phyloP scores from a whole-genome alignment of 2,113 vertebrate species.

The Syrrhaptes paradoxus region DNA sequence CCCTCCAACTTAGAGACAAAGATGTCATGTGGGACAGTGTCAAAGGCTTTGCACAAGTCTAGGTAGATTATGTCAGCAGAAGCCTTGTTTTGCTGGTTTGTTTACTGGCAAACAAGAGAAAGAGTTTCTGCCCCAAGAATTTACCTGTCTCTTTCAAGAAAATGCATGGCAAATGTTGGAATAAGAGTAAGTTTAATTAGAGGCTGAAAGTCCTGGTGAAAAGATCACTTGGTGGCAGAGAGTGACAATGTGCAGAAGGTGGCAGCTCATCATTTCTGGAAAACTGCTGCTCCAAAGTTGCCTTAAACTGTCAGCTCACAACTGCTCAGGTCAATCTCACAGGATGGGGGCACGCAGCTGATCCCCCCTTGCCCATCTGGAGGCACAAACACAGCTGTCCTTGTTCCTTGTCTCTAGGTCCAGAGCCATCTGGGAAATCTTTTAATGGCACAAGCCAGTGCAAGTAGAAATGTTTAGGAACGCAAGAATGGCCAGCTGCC shows the following conservation, averaged over 20 bases:
- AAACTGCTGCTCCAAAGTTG: not conserved
- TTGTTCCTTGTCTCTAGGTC: not conserved
- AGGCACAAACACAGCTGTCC: not conserved
- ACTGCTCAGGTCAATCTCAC: not conserved
- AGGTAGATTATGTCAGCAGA: not conserved
- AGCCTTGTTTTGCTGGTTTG: not conserved
- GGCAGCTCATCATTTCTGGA: not conserved
- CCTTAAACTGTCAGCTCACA: not conserved
- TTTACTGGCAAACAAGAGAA: not conserved
- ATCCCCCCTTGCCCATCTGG: accelerated
- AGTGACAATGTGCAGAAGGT: not conserved
- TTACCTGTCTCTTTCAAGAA: not conserved
- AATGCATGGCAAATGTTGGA: not conserved
- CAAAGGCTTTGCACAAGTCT: too few relatives aligned
- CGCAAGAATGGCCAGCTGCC: not conserved
- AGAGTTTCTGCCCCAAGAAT: not conserved
- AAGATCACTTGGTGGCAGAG: not conserved
- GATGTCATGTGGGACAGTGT: too few relatives aligned
- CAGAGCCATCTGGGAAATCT: not conserved
- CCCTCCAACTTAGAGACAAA: too few relatives aligned
- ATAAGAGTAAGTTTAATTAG: not conserved
- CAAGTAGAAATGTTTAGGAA: not conserved
- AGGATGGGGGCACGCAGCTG: not conserved
- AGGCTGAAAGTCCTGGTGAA: not conserved
- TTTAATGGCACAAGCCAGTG: not conserved